Percentiles rank a stretch among this genome's conserved stretches.
Evolutionary conservation across 2,888 invertebrate genomes (phyloP).

Genomic region (Tethea ocularis): DNA sequence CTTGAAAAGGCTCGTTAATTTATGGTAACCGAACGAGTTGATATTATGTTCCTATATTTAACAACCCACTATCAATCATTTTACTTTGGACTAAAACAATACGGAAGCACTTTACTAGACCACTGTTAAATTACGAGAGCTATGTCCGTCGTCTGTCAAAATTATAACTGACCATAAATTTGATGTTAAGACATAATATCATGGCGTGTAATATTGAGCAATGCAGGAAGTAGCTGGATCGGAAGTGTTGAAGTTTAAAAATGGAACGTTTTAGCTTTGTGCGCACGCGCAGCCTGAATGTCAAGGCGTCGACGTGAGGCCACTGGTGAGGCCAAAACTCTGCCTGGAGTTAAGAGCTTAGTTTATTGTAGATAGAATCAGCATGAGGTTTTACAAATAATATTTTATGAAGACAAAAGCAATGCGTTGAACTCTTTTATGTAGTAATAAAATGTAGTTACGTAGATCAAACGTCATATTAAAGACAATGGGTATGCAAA

Average conservation of each 20-base stretch:
- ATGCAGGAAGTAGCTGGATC: constrained; percentile 73
- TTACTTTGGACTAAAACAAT: not conserved
- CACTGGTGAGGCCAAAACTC: constrained; percentile 45
- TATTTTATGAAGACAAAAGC: not conserved
- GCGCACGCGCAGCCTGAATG: constrained; percentile 73
- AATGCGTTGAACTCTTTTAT: constrained; percentile 38
- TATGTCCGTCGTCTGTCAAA: constrained; percentile 13
- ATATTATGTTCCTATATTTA: not conserved
- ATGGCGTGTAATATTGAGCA: constrained; percentile 26
- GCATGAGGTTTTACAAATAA: not conserved
- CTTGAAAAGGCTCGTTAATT: too few relatives aligned
- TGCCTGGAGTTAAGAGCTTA: constrained; percentile 26
- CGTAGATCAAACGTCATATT: not conserved
- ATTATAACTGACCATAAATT: constrained; percentile 16
- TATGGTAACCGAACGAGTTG: too few relatives aligned
- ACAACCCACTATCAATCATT: not conserved
- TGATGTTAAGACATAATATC: constrained; percentile 28
- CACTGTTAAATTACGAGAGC: constrained; percentile 1
- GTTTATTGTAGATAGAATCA: constrained; percentile 26
- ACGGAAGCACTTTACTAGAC: constrained; percentile 17
- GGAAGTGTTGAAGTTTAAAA: constrained; percentile 74
- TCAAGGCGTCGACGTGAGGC: constrained; percentile 68
- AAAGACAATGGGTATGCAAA: not conserved
- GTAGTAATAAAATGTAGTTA: constrained; percentile 10
- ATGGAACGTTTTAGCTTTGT: constrained; percentile 68